Percentiles rank a stretch among this genome's conserved stretches.
Conservation (phyloP, 2,888 invertebrate species). For the Lycia hirtaria region DNA sequence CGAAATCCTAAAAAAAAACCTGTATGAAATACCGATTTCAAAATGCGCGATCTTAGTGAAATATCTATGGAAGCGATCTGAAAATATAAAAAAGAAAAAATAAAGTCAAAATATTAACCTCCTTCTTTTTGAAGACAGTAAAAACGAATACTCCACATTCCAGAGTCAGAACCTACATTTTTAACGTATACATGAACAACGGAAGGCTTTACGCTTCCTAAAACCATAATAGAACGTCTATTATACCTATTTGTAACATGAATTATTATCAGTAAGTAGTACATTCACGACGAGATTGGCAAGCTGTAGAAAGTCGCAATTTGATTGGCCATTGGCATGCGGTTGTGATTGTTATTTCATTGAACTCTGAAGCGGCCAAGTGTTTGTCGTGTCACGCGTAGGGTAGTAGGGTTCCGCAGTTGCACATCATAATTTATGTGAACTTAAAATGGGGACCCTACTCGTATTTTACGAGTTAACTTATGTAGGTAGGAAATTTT, state of each 20-base stretch:
- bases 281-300: slow-evolving; percentile 47
- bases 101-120: too few species aligned
- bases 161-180: neutral
- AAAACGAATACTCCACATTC: too few species aligned
- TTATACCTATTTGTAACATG: neutral
- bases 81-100: too few species aligned
- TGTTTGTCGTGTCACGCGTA: slow-evolving; percentile 7
- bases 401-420: neutral
- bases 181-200: slow-evolving; percentile 8
- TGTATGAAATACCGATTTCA: too few species aligned
- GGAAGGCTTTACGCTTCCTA: slow-evolving; percentile 17
- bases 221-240: neutral
- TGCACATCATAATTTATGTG: too few species aligned
- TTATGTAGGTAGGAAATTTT: too few species aligned
- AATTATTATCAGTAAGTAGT: slow-evolving; percentile 2
- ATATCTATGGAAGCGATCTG: too few species aligned
- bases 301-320: slow-evolving; percentile 56
- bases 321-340: slow-evolving; percentile 45
- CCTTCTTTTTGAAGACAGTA: too few species aligned
- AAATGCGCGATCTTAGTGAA: too few species aligned
- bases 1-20: too few species aligned
- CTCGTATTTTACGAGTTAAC: too few species aligned
- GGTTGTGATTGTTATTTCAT: slow-evolving; percentile 45
- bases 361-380: slow-evolving; percentile 40
- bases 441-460: too few species aligned